Percentiles rank a stretch among this genome's conserved stretches.
Evolutionary conservation across 2,113 vertebrate species (phyloP).

Genomic region (Gallinago undulata): DNA sequence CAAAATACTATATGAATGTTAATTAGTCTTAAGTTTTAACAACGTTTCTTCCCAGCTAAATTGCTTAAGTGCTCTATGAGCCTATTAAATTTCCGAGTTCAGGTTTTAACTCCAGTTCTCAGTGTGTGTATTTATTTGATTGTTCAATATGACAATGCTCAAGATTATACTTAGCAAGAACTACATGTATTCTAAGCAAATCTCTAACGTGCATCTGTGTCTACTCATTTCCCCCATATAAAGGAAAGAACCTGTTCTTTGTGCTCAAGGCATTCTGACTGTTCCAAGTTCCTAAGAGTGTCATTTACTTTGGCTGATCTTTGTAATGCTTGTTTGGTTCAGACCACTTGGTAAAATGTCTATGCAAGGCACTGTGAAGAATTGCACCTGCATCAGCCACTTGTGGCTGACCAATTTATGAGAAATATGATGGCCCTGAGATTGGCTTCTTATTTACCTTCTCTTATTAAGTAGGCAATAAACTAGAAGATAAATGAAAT

Average conservation of each 20-base stretch:
- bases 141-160: neutral
- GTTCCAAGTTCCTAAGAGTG: neutral
- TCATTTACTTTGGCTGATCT: neutral
- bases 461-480: neutral
- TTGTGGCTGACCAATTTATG: neutral
- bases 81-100: neutral
- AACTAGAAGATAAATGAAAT: conserved; percentile 36
- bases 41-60: neutral
- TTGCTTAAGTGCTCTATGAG: neutral
- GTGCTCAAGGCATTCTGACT: neutral
- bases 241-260: neutral
- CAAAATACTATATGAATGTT: neutral
- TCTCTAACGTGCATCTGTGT: neutral
- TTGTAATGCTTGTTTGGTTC: neutral
- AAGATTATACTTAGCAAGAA: neutral
- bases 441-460: conserved; percentile 27
- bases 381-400: neutral
- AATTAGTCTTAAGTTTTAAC: neutral
- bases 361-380: neutral
- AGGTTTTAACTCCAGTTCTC: neutral
- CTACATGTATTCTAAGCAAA: neutral
- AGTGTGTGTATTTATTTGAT: neutral
- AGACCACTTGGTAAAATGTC: neutral
- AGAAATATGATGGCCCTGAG: neutral
- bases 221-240: neutral